Percentiles rank a stretch among this genome's conserved stretches.
Conservation (phyloP, 92 coral and sea anemone genomes). For the Pocillopora meandrina region DNA sequence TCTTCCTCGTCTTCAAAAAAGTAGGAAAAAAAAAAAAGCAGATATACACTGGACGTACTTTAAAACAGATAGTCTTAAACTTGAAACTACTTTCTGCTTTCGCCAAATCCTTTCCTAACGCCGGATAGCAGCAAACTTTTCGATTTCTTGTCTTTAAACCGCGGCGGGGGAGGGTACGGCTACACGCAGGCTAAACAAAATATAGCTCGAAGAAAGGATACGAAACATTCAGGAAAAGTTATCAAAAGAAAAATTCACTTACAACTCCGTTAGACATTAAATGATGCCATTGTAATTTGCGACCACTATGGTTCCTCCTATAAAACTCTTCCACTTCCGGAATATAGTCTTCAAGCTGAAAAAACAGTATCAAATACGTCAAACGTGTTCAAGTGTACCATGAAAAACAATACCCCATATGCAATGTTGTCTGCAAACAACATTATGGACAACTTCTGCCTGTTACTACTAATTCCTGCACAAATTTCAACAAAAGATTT, state of each 20-base stretch:
- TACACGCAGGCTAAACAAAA: background rate
- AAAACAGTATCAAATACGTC: background rate
- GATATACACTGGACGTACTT: too few relatives aligned
- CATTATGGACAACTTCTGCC: background rate
- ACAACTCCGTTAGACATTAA: conserved; percentile 98
- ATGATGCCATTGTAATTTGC: conserved; percentile 97
- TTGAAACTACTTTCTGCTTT: too few relatives aligned
- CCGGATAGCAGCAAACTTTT: too few relatives aligned
- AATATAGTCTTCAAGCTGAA: conserved; percentile 90
- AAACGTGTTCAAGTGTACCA: background rate
- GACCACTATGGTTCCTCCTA: conserved; percentile 94
- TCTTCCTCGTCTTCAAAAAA: background rate
- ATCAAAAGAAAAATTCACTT: conserved; percentile 4
- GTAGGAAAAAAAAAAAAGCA: background rate
- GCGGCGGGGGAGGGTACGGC: background rate
- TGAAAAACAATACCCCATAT: background rate
- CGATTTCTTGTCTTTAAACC: background rate
- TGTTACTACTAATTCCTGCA: background rate
- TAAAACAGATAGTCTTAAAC: too few relatives aligned
- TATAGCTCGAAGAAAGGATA: too few relatives aligned
- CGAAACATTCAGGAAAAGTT: background rate
- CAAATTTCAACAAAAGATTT: background rate
- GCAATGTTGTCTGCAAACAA: background rate
- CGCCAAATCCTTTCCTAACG: too few relatives aligned
- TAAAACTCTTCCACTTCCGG: conserved; percentile 97